Evolutionary conservation across 2,113 vertebrate species (phyloP), one percentile per base, ranked within the genome.

Genomic region (Strix uralensis): DNA sequence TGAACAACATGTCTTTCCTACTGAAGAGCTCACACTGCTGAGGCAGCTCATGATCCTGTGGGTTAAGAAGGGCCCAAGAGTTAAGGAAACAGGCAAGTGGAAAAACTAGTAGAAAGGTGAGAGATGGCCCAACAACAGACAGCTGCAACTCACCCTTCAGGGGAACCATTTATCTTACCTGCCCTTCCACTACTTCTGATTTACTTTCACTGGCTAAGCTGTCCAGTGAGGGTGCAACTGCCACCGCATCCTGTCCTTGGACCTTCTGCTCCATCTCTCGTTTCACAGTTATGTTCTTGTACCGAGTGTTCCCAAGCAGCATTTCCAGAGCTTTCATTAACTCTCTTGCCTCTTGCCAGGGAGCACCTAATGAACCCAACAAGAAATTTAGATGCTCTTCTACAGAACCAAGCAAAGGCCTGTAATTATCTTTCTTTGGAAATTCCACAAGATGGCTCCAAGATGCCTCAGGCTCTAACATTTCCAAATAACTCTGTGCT

Each of bases 311-410:
- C 66, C 73, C 74, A 26, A 98, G 85, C 34, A 96, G 61, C 38
- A 16, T 58, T 7, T 96, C 93, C 69, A 98, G 71, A 47, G 85
- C 40, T 84, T 96, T 90, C 94, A 98, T 79, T 7, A 98, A 46
- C 23, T 96, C 89, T 7, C 42, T 5, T 54, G 92, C 96, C 75
- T 98, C 97, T 30, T 86, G 92, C 97, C 96, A 97, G 0, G 20
- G 70, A 47, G 67, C 36, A 65, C 55, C 96, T 96, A 52, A 49
- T 15, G 51, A 86, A 67, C 25, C 54, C 26, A 9, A 72, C 5
- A n/a, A 3, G 1, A 7, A 5, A 38, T 38, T 54, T 6, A 52
- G 83, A 2, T 42, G 38, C 40, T n/a, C 32, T 67, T 55, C 40
- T 15, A 34, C 34, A 72, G 70, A 91, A 38, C 14, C 18, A 8